Evolutionary conservation across 1,140 invertebrate species (phyloP), one percentile per base, ranked within the genome.

Genomic region (Pissodes strobi): DNA sequence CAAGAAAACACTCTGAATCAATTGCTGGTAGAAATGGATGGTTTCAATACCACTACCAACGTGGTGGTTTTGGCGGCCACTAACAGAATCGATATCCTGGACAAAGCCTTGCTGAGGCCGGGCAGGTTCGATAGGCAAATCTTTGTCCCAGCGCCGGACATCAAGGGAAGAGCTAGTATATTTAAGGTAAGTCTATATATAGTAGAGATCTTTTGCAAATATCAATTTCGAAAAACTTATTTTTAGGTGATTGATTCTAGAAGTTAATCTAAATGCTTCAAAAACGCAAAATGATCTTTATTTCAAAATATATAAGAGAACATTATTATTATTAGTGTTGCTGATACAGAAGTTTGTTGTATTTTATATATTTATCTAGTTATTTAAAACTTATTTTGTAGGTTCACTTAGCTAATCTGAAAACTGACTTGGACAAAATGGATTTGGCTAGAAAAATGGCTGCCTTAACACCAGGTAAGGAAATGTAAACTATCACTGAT

Each of bases 1-100:
- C 95, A 99, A 82, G 98, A 99, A 81, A 99, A 99, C 71, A 99
- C 98, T 0, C 83, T 99, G 1, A 99, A 99, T 85, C 98, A 99
- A 78, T 84, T 99, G 43, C 81, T 99, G 2, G 97, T 99, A 1
- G 98, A 99, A 83, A 99, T 99, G 98, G 98, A 99, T 82, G 97
- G 97, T 67, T 99, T 99, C 73, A 97, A 98, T 75, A 96, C 95
- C 51, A 97, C 90, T 59, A 94, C 93, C 1, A 98, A 98, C 79
- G 97, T 99, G 27, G 95, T 99, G 15, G 95, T 99, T 6, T 82
- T 99, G 69, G 98, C 97, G 13, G 98, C 98, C 9, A 99, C 98
- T 12, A 99, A 99, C 81, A 85, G 98, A 76, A 88, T 98, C 10
- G 98, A 99, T 78, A 97, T 99, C 71, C 81, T 99, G 12, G 98